Conservation (phyloP, 2,113 vertebrate species). For the Crotalus viridis region DNA sequence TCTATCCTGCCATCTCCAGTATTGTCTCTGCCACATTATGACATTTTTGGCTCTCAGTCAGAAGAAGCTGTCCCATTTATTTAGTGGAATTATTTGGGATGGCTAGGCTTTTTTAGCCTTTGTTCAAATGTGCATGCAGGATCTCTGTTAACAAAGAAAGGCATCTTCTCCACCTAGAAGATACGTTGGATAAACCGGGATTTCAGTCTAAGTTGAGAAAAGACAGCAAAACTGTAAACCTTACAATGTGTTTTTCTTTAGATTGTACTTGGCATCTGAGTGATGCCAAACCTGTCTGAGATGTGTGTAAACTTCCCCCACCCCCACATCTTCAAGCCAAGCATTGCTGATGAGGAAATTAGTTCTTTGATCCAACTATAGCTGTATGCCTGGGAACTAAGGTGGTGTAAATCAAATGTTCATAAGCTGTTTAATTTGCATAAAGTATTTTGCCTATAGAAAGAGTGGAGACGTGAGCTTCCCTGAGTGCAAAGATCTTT, state of each 20-base stretch:
- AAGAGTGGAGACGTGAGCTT: not conserved
- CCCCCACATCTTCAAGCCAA: not conserved
- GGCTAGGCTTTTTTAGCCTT: not conserved
- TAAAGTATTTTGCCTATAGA: slow-evolving; percentile 15
- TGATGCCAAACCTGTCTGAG: slow-evolving; percentile 28
- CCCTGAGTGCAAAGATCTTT: not conserved
- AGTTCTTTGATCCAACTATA: slow-evolving; percentile 14
- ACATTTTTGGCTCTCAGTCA: not conserved
- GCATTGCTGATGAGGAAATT: not conserved
- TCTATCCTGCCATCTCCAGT: not conserved
- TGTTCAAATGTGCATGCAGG: not conserved
- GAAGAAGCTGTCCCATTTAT: not conserved
- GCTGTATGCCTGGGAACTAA: slow-evolving; percentile 8
- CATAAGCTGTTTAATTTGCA: slow-evolving; percentile 29
- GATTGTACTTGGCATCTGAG: not conserved
- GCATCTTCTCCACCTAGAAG: not conserved
- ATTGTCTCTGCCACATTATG: not conserved
- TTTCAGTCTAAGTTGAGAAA: not conserved
- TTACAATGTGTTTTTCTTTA: not conserved
- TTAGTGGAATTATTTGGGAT: not conserved
- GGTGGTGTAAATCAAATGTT: slow-evolving; percentile 24
- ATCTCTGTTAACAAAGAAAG: not conserved
- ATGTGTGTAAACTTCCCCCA: slow-evolving; percentile 21
- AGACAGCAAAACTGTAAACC: not conserved
- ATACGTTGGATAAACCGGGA: not conserved